Evolutionary conservation across 2,888 invertebrate genomes (phyloP).

Genomic region (Autographa gamma): DNA sequence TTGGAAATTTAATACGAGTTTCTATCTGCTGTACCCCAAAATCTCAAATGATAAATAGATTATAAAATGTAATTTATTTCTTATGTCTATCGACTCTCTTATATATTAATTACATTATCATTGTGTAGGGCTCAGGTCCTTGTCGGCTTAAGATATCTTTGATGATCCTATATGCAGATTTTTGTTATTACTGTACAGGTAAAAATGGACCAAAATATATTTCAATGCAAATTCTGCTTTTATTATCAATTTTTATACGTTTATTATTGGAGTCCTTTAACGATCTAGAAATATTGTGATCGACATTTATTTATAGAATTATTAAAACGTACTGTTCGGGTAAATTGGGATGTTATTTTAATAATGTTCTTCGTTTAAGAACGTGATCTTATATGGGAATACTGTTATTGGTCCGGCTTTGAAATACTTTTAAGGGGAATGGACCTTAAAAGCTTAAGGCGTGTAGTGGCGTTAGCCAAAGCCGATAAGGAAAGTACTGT

Average conservation of each 20-base stretch:
- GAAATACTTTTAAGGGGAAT: constrained; percentile 7
- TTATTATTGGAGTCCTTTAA: constrained; percentile 35
- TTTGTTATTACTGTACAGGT: constrained; percentile 10
- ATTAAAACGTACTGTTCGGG: too few relatives aligned
- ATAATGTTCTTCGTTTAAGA: neutral
- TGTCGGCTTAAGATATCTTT: constrained; percentile 39
- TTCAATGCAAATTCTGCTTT: constrained; percentile 13
- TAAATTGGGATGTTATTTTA: constrained; percentile 3
- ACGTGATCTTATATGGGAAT: neutral
- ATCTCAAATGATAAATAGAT: constrained; percentile 69
- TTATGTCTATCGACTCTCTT: constrained; percentile 43
- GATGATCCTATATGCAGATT: constrained; percentile 23
- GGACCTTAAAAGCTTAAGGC: constrained; percentile 26
- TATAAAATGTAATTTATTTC: constrained; percentile 68
- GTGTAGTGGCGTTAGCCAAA: constrained; percentile 31
- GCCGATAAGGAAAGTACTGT: constrained; percentile 25
- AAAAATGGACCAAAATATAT: constrained; percentile 17
- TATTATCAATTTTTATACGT: constrained; percentile 30
- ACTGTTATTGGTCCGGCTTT: neutral
- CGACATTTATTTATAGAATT: too few relatives aligned
- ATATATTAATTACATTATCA: constrained; percentile 64
- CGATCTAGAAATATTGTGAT: constrained; percentile 9
- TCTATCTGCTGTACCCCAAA: constrained; percentile 25
- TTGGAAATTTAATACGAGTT: neutral
- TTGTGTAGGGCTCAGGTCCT: constrained; percentile 18